Evolutionary conservation across 2,797 vertebrate genomes (phyloP).

Genomic region (Eulemur albifrons): DNA sequence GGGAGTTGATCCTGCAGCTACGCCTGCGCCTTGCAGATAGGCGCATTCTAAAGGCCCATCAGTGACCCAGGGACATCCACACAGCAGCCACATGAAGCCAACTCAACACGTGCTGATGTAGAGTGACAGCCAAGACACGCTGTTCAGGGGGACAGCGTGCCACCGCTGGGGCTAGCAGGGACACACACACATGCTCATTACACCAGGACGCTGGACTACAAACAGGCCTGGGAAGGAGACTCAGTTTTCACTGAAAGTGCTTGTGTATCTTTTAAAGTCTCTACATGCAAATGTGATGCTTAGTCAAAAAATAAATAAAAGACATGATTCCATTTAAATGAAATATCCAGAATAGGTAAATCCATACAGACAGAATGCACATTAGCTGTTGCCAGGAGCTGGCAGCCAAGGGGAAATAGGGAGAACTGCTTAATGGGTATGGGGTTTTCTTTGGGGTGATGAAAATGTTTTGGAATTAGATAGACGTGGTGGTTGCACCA

Average conservation of each 20-base stretch:
- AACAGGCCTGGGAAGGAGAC: neutral
- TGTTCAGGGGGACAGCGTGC: neutral
- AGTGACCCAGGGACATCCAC: neutral
- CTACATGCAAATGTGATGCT: neutral
- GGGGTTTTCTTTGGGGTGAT: neutral
- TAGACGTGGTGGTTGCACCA: neutral
- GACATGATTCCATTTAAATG: neutral
- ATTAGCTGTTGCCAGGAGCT: neutral
- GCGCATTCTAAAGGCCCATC: neutral
- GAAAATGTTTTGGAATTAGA: neutral
- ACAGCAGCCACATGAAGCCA: neutral
- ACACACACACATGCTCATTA: neutral
- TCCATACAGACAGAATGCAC: neutral
- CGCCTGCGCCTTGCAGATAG: rapidly evolving
- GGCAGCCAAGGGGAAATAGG: neutral
- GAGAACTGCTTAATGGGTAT: neutral
- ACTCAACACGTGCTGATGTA: rapidly evolving
- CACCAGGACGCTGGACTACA: rapidly evolving
- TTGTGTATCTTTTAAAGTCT: neutral
- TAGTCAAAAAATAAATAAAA: neutral
- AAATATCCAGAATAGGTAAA: neutral
- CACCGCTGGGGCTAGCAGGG: neutral
- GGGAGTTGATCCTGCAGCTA: neutral
- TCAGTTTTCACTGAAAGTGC: rapidly evolving
- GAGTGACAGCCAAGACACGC: neutral